A percentile compares a stretch with the other conserved stretches of the same genome.
Conservation (phyloP, 2,113 vertebrate genomes). For the Ibidorhyncha struthersii region DNA sequence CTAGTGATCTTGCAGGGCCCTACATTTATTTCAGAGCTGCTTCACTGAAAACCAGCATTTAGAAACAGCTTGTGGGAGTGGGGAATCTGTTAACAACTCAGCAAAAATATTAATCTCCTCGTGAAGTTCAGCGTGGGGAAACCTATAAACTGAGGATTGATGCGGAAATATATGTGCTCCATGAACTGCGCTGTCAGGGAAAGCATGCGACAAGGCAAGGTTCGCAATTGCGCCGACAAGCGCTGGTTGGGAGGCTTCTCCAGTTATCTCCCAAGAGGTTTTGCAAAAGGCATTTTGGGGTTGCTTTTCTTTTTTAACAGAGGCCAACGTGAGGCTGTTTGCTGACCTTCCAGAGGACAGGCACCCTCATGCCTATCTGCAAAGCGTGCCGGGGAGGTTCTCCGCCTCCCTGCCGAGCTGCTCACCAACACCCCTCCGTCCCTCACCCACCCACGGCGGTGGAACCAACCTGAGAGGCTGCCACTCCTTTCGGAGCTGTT, state of each 20-base stretch:
- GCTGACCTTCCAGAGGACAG: neutral
- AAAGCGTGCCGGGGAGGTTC: neutral
- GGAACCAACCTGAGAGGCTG: conserved; percentile 99
- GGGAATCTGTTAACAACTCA: neutral
- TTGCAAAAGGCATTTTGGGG: neutral
- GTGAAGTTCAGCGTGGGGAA: neutral
- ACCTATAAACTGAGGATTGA: neutral
- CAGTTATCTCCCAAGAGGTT: neutral
- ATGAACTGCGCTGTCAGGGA: neutral
- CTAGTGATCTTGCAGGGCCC: neutral
- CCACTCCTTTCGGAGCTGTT: conserved; percentile 99
- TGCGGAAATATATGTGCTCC: neutral
- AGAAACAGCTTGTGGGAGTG: neutral
- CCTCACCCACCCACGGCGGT: conserved; percentile 66
- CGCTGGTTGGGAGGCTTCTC: neutral
- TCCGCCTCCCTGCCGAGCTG: neutral
- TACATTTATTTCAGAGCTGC: neutral
- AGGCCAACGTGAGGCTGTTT: neutral
- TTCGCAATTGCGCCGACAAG: neutral
- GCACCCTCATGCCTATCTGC: neutral
- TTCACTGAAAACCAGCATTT: neutral
- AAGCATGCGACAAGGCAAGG: neutral
- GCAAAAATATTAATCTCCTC: conserved; percentile 7
- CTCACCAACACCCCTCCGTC: conserved; percentile 70
- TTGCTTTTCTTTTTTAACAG: neutral